Base-by-base conservation (phyloP, 2,888 invertebrate species). In the Pinctada fucata region DNA sequence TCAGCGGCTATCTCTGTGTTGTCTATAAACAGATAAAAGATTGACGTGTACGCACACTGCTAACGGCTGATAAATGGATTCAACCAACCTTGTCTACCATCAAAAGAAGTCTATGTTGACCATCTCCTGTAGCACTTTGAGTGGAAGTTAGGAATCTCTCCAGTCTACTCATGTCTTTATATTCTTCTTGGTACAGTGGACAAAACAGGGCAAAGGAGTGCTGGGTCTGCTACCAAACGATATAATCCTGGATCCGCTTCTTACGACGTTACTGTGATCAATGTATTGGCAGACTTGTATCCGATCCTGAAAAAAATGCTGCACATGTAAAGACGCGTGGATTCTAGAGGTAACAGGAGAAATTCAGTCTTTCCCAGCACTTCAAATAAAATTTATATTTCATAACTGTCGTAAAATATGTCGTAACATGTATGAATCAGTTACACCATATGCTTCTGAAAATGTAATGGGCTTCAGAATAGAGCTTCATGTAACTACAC, bases 101-200 rank as follows among this genome's bases (percentile, higher is more conserved):
- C 91, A 97, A 94, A 83, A 98, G 93, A 73, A 99, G 94, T 88
- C 97, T 94, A 89, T 97, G 96, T 73, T 98, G 94, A 31, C 98
- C 98, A 93, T 98, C 98, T 58, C 96, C 95, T 91, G 97, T 97
- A n/a, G 98, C 98, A 84, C 97, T 97, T 93, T 99, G 98, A 4
- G 89, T 86, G 75, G 88, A 82, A 65, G 88, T 84, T 48, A 91
- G 84, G 93, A 99, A 98, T 81, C 95, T 94, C 93, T 98, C 97
- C 50, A 98, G 94, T 72, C 95, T 94, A 48, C 95, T 93, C 87
- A 96, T 95, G 86, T 97, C 96, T 88, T 95, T 95, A 77, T 97
- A 98, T 64, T 95, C 95, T 89, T 98, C 97, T 93, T 98, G 97
- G 92, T 98, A 99, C 79, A 98, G 94, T 2, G 98, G 98, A 93